phyloP scores from a whole-genome alignment of 2,113 vertebrate species.

The Acinonyx jubatus region DNA sequence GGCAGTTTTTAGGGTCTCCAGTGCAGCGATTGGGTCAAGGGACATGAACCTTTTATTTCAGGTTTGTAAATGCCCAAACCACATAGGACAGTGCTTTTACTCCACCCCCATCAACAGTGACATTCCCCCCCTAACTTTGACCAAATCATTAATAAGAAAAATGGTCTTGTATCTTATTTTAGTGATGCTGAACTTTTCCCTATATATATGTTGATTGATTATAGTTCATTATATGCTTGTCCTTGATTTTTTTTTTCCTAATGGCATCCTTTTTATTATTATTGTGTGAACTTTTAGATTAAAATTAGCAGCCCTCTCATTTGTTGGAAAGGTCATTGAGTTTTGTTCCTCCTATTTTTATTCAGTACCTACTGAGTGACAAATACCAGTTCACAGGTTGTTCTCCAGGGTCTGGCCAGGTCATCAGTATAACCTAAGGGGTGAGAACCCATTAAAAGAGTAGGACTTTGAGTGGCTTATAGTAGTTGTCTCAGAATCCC shows the following conservation, averaged over 20 bases:
- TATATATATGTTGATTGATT: not conserved
- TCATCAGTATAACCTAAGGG: not conserved
- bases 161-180: not conserved
- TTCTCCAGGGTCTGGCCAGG: not conserved
- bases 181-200: not conserved
- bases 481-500: not conserved
- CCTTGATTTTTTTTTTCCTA: not conserved
- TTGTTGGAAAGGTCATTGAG: not conserved
- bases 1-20: not conserved
- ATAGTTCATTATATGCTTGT: not conserved
- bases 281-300: not conserved
- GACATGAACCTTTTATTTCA: not conserved
- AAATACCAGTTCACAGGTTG: not conserved
- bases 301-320: not conserved
- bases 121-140: not conserved
- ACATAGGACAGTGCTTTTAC: not conserved
- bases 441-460: not conserved
- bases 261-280: not conserved
- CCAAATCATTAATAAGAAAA: not conserved
- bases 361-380: not conserved
- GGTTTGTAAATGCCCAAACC: not conserved
- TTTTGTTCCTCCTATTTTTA: not conserved
- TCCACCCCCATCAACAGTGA: not conserved
- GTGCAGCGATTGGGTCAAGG: not conserved
- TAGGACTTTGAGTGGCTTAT: not conserved